These are phyloP conservation scores for Chalcosyrphus nemorum DNA, from an alignment of 2,888 invertebrate genomes.

Conservation along the genomic window DNA sequence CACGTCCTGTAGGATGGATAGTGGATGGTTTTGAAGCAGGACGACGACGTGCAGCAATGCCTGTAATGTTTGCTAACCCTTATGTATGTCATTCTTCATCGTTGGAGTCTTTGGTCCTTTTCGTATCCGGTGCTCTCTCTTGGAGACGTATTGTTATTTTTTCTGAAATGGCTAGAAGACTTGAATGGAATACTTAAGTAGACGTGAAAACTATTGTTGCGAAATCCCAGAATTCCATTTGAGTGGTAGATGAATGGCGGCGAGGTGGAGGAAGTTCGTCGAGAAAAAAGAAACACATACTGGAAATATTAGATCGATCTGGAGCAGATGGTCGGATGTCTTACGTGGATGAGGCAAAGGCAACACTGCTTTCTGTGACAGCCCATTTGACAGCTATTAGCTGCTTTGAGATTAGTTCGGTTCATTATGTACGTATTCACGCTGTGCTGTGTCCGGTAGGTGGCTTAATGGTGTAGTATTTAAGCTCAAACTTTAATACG, in stretches of 20 bases:
- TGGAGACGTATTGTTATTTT: constrained; percentile 51
- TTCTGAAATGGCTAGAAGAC: constrained; percentile 25
- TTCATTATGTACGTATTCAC: too few species aligned
- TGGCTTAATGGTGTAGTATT: too few species aligned
- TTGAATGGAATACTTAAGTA: constrained; percentile 51
- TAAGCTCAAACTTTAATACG: too few species aligned
- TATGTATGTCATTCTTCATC: constrained; percentile 49
- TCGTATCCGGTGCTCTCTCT: background rate
- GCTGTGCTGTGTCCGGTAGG: too few species aligned
- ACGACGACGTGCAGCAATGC: constrained; percentile 34
- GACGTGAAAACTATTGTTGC: constrained; percentile 42
- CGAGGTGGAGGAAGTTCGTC: background rate
- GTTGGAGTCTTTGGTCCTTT: constrained; percentile 1
- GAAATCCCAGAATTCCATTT: constrained; percentile 29
- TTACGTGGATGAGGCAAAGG: too few species aligned
- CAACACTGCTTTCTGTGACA: too few species aligned
- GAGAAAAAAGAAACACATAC: background rate
- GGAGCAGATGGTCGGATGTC: too few species aligned
- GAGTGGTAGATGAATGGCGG: background rate
- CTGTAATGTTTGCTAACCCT: constrained; percentile 43
- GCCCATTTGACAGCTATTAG: too few species aligned
- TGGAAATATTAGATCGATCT: too few species aligned
- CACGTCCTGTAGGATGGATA: constrained; percentile 12
- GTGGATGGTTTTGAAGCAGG: too few species aligned
- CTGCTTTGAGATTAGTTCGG: too few species aligned